Evolutionary conservation across 1,140 invertebrate species (phyloP), one percentile per base, ranked within the genome.

Genomic region (Sycobia sp.): DNA sequence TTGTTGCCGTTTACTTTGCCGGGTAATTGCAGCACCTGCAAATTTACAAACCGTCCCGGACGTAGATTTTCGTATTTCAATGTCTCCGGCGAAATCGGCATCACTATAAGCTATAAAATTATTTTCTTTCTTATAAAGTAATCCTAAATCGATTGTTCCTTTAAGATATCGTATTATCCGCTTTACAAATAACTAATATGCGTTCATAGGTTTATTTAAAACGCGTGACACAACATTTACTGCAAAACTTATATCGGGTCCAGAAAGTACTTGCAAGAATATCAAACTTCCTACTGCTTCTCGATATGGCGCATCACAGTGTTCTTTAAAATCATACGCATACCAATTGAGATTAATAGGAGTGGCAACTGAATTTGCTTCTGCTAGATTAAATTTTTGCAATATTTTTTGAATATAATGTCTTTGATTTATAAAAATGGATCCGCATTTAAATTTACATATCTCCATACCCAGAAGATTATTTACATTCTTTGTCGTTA

Each of bases 281-380:
- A 79, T 57, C 10, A 81, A 58, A 49, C 47, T 63, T 23, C 75
- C 73, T 32, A n/a, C n/a, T n/a, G n/a, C n/a, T n/a, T n/a, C n/a
- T n/a, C n/a, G n/a, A n/a, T n/a, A n/a, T n/a, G n/a, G n/a, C n/a
- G n/a, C n/a, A n/a, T 49, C 20, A 60, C 14, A 41, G 3, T n/a
- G 8, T 10, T 39, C 4, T 4, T 39, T n/a, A 27, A 27, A 22
- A 39, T n/a, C 27, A 20, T 2, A 7, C 27, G 13, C 16, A 22
- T 50, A 13, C 9, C n/a, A 1, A 29, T 44, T 44, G 4, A 11
- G 4, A 7, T 61, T 49, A 0, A 61, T 61, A 4, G 59, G 59
- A 1, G 59, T n/a, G n/a, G n/a, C n/a, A n/a, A n/a, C n/a, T n/a
- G n/a, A n/a, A n/a, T n/a, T n/a, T n/a, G n/a, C n/a, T n/a, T n/a